Conservation (phyloP, 1,140 invertebrate species). For the Himalopsyche phryganea region DNA sequence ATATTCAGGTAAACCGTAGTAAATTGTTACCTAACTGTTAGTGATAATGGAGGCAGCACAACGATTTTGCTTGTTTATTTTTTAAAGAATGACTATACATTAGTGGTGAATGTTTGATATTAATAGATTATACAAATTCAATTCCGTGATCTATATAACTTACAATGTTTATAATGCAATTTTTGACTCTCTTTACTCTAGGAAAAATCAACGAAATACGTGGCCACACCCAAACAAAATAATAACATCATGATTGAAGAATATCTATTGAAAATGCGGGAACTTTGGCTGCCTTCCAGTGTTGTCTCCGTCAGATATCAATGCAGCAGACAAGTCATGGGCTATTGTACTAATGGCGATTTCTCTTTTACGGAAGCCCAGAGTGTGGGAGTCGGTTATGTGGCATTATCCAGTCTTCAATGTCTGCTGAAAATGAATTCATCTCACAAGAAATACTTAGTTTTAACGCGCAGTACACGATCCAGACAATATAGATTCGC, state of each 20-base stretch:
- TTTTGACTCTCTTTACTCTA: conserved; percentile 34
- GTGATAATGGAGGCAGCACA: too few species aligned
- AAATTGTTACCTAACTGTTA: too few species aligned
- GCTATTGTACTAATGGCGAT: conserved; percentile 66
- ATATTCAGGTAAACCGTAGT: too few species aligned
- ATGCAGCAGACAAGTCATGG: conserved; percentile 65
- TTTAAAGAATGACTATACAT: too few species aligned
- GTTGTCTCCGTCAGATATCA: conserved; percentile 56
- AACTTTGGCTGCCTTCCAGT: conserved; percentile 64
- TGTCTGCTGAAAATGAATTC: conserved; percentile 43
- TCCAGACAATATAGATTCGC: conserved; percentile 47
- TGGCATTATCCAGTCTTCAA: conserved; percentile 56
- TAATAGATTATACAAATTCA: too few species aligned
- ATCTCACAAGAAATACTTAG: conserved; percentile 31
- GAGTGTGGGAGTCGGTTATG: conserved; percentile 65
- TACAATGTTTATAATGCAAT: too few species aligned
- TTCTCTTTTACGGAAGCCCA: conserved; percentile 66
- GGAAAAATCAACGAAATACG: conserved; percentile 38
- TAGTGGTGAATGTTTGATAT: too few species aligned
- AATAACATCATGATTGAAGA: conserved; percentile 45
- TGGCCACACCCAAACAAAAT: conserved; percentile 38
- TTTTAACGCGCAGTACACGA: conserved; percentile 47
- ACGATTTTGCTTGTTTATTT: too few species aligned
- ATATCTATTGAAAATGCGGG: conserved; percentile 60
- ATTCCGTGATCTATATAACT: too few species aligned